These are phyloP conservation scores for Frieseomelitta varia DNA, from an alignment of 1,140 invertebrate genomes.

Conservation along the genomic window DNA sequence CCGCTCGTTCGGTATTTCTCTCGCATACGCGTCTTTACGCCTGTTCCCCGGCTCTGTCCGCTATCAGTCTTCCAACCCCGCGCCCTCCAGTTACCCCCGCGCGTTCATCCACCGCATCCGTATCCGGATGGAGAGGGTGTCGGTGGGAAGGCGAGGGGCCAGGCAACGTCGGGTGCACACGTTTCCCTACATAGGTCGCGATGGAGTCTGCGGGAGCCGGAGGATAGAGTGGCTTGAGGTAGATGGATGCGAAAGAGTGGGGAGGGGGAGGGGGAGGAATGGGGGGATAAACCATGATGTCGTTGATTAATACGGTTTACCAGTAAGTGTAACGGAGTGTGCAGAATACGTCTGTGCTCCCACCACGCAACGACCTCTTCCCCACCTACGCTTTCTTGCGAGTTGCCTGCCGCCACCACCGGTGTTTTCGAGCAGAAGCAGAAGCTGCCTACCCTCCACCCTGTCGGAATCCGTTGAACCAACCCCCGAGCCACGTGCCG, in stretches of 20 bases:
- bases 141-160: background rate
- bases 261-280: constrained; percentile 68
- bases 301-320: constrained; percentile 83
- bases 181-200: constrained; percentile 49
- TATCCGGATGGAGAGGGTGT: constrained; percentile 32
- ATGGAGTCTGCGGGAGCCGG: constrained; percentile 50
- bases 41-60: constrained; percentile 20
- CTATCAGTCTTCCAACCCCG: constrained; percentile 55
- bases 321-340: constrained; percentile 83
- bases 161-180: constrained; percentile 55
- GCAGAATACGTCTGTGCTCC: constrained; percentile 73
- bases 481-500: constrained; percentile 79
- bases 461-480: constrained; percentile 61
- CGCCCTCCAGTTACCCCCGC: constrained; percentile 9
- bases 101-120: constrained; percentile 40
- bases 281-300: constrained; percentile 82
- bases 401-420: constrained; percentile 42
- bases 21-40: constrained; percentile 39
- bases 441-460: constrained; percentile 56
- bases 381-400: constrained; percentile 47
- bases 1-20: constrained; percentile 27
- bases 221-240: constrained; percentile 56
- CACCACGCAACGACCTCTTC: constrained; percentile 11
- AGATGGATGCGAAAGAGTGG: constrained; percentile 51
- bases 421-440: constrained; percentile 41